These are phyloP conservation scores for Gephyroberyx darwinii DNA, from an alignment of 2,797 vertebrate species.

Conservation along the genomic window DNA sequence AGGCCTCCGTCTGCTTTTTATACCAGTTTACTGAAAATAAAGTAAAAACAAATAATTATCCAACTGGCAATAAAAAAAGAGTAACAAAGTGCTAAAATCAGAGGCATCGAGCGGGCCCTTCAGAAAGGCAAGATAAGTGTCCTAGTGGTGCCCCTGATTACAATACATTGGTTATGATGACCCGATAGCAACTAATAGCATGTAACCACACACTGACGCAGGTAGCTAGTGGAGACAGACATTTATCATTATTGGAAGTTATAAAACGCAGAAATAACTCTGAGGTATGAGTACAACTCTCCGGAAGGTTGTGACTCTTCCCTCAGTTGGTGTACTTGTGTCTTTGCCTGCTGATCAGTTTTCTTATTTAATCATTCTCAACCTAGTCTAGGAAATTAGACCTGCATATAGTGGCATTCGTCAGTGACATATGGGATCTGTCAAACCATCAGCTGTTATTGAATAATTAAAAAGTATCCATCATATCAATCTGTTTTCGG, in stretches of 20 bases:
- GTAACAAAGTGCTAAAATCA: background rate
- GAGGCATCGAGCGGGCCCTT: background rate
- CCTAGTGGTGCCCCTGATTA: background rate
- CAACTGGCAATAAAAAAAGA: background rate
- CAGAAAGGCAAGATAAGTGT: no score
- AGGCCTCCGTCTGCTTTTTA: constrained; percentile 62
- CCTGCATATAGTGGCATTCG: no score
- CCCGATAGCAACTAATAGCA: background rate
- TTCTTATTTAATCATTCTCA: background rate
- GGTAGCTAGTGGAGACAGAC: background rate
- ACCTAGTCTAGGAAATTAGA: background rate
- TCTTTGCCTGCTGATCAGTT: constrained; percentile 45
- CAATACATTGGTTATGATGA: background rate
- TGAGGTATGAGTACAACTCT: constrained; percentile 49
- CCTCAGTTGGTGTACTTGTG: constrained; percentile 59
- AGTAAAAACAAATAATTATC: background rate
- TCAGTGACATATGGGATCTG: background rate
- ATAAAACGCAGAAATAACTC: constrained; percentile 60
- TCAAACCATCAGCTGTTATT: background rate
- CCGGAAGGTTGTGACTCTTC: constrained; percentile 30
- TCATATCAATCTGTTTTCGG: background rate
- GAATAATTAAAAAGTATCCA: background rate
- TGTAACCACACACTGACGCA: background rate
- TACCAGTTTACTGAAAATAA: constrained; percentile 5
- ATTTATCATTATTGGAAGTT: constrained; percentile 9